Percentiles rank a stretch among this genome's conserved stretches.
These are phyloP conservation scores for Hylyphantes graminicola DNA, from an alignment of 1,140 invertebrate genomes.

Conservation along the genomic window DNA sequence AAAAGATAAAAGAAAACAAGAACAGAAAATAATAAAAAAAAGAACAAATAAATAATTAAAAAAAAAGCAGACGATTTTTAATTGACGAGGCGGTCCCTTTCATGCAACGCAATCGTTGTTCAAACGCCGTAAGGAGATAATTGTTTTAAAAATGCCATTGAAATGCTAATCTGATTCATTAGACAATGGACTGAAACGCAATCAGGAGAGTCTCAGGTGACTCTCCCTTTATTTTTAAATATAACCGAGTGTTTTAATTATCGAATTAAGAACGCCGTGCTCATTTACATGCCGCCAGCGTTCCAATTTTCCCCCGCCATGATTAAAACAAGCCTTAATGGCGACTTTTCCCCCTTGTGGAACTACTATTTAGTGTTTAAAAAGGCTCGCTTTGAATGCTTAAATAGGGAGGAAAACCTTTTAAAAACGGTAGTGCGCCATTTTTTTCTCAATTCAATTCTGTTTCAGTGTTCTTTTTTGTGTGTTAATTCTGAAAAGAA, in stretches of 20 bases:
- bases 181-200: constrained; percentile 23
- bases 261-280: constrained; percentile 42
- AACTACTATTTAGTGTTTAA: constrained; percentile 21
- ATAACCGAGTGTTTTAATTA: constrained; percentile 53
- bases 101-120: not conserved
- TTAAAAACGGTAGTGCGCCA: not conserved
- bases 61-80: constrained; percentile 24
- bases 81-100: constrained; percentile 31
- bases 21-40: not conserved
- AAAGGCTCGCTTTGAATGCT: constrained; percentile 37
- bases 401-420: constrained; percentile 33
- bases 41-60: constrained; percentile 1
- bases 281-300: constrained; percentile 41
- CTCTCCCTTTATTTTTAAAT: constrained; percentile 49
- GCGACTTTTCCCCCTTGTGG: constrained; percentile 18
- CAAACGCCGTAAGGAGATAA: constrained; percentile 48
- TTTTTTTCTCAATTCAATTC: constrained; percentile 7
- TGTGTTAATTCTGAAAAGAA: constrained; percentile 29
- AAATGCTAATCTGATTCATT: constrained; percentile 54
- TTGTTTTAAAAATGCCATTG: constrained; percentile 53
- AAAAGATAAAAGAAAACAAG: constrained; percentile 24
- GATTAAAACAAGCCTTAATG: constrained; percentile 34
- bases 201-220: constrained; percentile 39
- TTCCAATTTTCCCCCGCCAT: not conserved
- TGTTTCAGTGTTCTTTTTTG: constrained; percentile 23